Percentiles rank a stretch among this genome's conserved stretches.
Conservation (phyloP, 2,113 vertebrate genomes). For the Zootoca vivipara region DNA sequence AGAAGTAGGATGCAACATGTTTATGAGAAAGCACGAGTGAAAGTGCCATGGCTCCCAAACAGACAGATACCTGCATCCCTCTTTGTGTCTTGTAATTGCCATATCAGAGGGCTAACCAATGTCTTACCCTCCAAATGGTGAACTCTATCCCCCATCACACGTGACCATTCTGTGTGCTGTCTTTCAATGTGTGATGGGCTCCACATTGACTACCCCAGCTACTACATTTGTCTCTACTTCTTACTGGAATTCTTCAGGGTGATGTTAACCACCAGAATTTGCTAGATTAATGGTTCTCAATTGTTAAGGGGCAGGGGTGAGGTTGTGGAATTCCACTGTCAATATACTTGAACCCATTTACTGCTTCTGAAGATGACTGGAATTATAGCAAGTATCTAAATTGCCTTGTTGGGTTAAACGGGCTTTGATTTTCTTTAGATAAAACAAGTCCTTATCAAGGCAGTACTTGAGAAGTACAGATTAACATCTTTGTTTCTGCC, state of each 20-base stretch:
- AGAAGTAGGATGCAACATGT: too few species aligned
- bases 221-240: neutral
- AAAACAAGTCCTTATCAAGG: neutral
- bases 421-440: neutral
- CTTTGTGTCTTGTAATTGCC: too few species aligned
- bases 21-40: too few species aligned
- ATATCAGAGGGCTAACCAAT: too few species aligned
- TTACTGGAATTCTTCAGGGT: neutral
- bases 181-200: too few species aligned
- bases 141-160: too few species aligned
- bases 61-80: too few species aligned
- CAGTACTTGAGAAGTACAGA: neutral
- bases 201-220: too few species aligned
- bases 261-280: neutral
- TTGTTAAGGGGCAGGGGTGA: neutral
- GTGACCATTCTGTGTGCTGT: too few species aligned
- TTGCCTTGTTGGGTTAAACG: neutral
- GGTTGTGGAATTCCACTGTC: neutral
- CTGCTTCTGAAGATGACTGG: neutral
- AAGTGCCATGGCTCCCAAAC: too few species aligned
- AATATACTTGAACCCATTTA: neutral
- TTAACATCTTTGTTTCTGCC: neutral
- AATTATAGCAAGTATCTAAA: neutral
- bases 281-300: neutral
- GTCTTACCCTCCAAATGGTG: too few species aligned